Percentiles rank a stretch among this genome's conserved stretches.
These are phyloP conservation scores for Gymnopithys bicolor DNA, from an alignment of 2,797 vertebrate genomes.

Conservation along the genomic window DNA sequence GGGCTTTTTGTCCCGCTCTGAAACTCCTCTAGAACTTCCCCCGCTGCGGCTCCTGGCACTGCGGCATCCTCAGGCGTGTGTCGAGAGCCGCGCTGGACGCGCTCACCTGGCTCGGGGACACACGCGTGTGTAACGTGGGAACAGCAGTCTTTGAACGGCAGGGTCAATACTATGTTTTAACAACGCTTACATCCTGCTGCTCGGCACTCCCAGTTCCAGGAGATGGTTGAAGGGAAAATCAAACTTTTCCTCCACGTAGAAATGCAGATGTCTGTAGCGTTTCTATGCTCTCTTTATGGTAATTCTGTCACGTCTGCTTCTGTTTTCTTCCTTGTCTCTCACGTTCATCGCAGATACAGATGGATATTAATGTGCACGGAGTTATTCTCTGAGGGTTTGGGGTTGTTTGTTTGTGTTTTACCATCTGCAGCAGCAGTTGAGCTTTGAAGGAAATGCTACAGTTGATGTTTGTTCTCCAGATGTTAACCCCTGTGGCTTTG, in stretches of 20 bases:
- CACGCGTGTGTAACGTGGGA: background rate
- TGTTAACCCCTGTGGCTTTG: background rate
- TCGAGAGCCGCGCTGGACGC: rapidly evolving
- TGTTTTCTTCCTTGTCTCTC: background rate
- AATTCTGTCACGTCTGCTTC: background rate
- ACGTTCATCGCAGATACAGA: rapidly evolving
- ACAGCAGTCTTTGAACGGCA: rapidly evolving
- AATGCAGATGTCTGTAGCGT: background rate
- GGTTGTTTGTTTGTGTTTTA: background rate
- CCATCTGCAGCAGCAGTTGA: background rate
- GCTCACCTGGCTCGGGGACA: rapidly evolving
- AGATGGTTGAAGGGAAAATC: rapidly evolving
- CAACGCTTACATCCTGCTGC: background rate
- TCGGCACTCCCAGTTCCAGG: rapidly evolving
- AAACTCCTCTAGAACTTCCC: background rate
- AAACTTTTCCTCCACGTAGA: background rate
- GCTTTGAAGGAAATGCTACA: background rate
- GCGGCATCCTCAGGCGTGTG: rapidly evolving
- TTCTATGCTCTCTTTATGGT: background rate
- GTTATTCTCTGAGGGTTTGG: background rate
- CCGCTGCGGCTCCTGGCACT: rapidly evolving
- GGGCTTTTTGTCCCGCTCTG: rapidly evolving
- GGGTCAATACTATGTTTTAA: rapidly evolving
- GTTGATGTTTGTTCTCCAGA: background rate
- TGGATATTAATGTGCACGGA: background rate